A percentile compares a stretch with the other conserved stretches of the same genome.
Evolutionary conservation across 2,888 invertebrate species (phyloP).

Genomic region (Eubasilissa splendida): DNA sequence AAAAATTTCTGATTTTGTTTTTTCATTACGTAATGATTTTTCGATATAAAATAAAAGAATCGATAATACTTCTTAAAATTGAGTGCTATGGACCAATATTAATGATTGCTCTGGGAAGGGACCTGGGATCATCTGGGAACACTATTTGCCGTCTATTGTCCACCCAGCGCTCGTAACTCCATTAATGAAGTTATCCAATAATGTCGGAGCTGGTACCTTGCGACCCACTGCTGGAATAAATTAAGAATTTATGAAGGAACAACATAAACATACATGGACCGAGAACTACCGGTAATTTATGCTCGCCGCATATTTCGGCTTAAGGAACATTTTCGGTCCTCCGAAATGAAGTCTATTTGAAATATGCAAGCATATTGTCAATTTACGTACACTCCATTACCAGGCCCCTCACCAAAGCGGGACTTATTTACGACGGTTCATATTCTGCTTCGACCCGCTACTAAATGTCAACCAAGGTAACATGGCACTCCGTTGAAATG

Average conservation of each 20-base stretch:
- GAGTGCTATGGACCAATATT: too few species aligned
- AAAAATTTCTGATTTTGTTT: too few species aligned
- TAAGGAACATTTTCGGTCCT: slow-evolving; percentile 33
- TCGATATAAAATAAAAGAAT: too few species aligned
- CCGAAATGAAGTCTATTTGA: slow-evolving; percentile 40
- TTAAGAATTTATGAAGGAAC: slow-evolving; percentile 2
- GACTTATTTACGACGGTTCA: slow-evolving; percentile 45
- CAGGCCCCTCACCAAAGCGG: slow-evolving; percentile 21
- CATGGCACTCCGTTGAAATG: background rate
- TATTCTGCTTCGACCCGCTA: background rate
- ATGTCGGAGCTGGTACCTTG: background rate
- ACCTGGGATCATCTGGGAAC: too few species aligned
- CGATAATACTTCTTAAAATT: too few species aligned
- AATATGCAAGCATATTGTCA: slow-evolving; percentile 50
- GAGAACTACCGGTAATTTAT: slow-evolving; percentile 10
- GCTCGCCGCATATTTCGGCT: background rate
- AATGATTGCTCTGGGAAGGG: too few species aligned
- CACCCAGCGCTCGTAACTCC: slow-evolving; percentile 1
- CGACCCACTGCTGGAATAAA: background rate
- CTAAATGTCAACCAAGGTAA: background rate
- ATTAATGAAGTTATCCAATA: slow-evolving; percentile 7
- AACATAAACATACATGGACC: slow-evolving; percentile 6
- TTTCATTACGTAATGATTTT: too few species aligned
- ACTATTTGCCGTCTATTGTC: background rate
- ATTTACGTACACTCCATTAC: slow-evolving; percentile 47